phyloP scores from a whole-genome alignment of 1,140 invertebrate genomes.

The Odontomachus brunneus region DNA sequence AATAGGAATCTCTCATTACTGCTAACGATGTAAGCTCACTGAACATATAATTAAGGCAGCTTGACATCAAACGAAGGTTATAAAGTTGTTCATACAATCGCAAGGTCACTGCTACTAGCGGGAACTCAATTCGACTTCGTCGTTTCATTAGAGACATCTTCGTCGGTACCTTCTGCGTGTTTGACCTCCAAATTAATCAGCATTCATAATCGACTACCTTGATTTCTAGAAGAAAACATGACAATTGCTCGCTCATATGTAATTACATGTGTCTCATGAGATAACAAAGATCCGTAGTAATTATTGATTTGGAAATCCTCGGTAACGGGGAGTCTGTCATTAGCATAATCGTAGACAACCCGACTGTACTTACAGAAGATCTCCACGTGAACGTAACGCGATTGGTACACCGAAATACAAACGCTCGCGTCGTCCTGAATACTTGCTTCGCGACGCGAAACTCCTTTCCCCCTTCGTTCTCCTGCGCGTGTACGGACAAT shows the following conservation, averaged over 20 bases:
- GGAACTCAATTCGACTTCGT: neutral
- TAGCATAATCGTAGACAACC: constrained; percentile 62
- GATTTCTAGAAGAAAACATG: neutral
- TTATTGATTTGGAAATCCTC: constrained; percentile 67
- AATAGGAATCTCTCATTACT: too few relatives aligned
- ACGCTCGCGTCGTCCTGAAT: neutral
- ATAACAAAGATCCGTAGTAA: constrained; percentile 67
- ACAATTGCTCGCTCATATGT: constrained; percentile 30
- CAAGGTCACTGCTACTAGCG: neutral
- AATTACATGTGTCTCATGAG: constrained; percentile 58
- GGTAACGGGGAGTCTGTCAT: constrained; percentile 42
- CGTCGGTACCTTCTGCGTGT: constrained; percentile 8
- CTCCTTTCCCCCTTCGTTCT: too few relatives aligned
- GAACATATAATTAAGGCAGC: neutral
- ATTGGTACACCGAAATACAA: constrained; percentile 28
- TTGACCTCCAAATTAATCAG: constrained; percentile 56
- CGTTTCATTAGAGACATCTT: neutral
- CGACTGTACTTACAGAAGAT: constrained; percentile 55
- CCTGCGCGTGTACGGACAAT: neutral
- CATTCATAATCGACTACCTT: neutral
- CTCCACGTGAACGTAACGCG: constrained; percentile 16
- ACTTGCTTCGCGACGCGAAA: neutral
- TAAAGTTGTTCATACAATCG: neutral
- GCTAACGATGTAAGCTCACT: too few relatives aligned
- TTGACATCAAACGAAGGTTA: neutral